Evolutionary conservation across 2,797 vertebrate genomes (phyloP).

Genomic region (Zalophus californianus): DNA sequence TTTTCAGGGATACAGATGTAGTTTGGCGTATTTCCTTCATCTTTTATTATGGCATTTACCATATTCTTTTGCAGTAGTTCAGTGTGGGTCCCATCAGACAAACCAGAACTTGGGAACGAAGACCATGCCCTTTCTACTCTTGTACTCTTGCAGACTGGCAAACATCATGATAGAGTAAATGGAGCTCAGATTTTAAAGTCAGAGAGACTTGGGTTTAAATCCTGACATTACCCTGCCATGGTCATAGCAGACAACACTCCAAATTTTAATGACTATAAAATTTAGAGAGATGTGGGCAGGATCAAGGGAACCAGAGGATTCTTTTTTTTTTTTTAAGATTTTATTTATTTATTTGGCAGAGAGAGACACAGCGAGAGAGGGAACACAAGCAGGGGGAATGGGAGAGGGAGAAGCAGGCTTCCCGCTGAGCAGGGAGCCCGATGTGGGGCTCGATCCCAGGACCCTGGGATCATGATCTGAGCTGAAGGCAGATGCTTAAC

Average conservation of each 20-base stretch:
- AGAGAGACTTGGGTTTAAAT: background rate
- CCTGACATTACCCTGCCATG: rapidly evolving
- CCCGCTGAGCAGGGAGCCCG: too few species aligned
- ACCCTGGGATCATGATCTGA: too few species aligned
- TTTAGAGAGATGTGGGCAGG: background rate
- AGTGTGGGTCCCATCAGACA: background rate
- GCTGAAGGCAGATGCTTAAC: too few species aligned
- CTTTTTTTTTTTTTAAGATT: too few species aligned
- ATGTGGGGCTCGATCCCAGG: too few species aligned
- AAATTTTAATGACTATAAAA: background rate
- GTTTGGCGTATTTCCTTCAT: background rate
- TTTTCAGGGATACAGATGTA: background rate
- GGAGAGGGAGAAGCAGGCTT: too few species aligned
- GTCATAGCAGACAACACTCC: background rate
- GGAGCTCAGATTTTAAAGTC: background rate
- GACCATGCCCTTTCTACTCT: too few species aligned
- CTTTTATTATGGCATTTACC: background rate
- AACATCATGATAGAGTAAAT: background rate
- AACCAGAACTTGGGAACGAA: background rate
- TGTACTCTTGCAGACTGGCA: background rate
- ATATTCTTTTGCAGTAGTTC: background rate
- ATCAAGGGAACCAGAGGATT: background rate
- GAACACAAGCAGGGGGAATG: too few species aligned
- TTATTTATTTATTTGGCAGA: too few species aligned
- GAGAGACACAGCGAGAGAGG: too few species aligned